These are phyloP conservation scores for Drosophila lowei DNA, from an alignment of 1,140 invertebrate species.

Conservation along the genomic window DNA sequence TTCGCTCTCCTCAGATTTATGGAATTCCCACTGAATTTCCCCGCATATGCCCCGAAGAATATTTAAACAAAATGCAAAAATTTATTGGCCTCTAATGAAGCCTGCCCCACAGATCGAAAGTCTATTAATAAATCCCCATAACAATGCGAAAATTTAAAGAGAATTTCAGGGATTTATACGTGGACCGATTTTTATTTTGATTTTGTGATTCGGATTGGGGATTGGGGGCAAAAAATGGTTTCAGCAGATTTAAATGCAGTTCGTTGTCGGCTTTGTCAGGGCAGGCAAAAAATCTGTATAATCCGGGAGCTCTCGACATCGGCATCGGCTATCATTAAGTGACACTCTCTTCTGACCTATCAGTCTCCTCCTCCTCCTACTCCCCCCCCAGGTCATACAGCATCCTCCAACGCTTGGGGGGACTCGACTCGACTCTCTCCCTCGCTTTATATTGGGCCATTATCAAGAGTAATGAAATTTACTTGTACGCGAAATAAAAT, in stretches of 20 bases:
- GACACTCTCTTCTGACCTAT: conserved; percentile 15
- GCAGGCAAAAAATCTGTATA: conserved; percentile 29
- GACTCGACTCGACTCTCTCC: neutral
- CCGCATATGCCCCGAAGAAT: too few species aligned
- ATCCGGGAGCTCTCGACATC: conserved; percentile 36
- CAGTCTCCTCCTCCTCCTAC: neutral
- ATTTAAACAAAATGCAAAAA: too few species aligned
- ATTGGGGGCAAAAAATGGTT: neutral
- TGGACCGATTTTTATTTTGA: neutral
- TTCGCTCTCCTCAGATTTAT: too few species aligned
- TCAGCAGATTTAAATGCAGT: conserved; percentile 13
- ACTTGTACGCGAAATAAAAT: conserved; percentile 73
- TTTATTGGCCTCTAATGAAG: too few species aligned
- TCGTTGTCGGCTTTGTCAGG: conserved; percentile 15
- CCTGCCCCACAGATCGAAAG: too few species aligned
- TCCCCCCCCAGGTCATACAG: too few species aligned
- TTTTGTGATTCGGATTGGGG: neutral
- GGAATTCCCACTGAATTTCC: too few species aligned
- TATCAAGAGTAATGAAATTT: conserved; percentile 78
- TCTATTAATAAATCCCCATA: too few species aligned
- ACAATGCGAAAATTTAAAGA: too few species aligned
- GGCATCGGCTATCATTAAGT: conserved; percentile 35
- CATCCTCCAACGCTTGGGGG: conserved; percentile 1
- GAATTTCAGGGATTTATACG: too few species aligned
- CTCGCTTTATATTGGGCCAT: conserved; percentile 41